Evolutionary conservation across 2,797 vertebrate genomes (phyloP), one percentile per base, ranked within the genome.

Genomic region (Hyperoplus immaculatus): DNA sequence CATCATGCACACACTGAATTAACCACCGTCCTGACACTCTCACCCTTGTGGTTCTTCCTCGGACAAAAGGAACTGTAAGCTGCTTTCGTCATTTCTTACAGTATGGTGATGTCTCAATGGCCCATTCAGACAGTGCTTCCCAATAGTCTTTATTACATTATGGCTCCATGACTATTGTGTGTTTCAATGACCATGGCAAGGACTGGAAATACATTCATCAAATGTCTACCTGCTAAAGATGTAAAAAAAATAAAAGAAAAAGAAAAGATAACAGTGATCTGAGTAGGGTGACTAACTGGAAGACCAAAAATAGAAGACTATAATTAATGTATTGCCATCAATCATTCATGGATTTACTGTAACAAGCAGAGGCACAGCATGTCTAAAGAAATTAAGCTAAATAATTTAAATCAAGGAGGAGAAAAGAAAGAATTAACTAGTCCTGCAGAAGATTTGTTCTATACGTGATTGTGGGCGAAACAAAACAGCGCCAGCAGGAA

Each of bases 301-400:
- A 42, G 66, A 56, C 73, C 83, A 83, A 86, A 51, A 88, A 88
- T 88, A 88, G 86, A 75, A 21, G 13, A 6, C 49, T 51, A 81
- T 90, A 81, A 92, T 89, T 90, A 73, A 90, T 92, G 70, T 88
- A 91, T 83, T 50, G 47, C 36, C 50, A 64, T 91, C 60, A 91
- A 91, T 88, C 55, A 88, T 93, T 87, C 69, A 90, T 89, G 74
- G 72, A 42, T 85, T 86, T 90, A 91, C 87, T 83, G 75, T 88
- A 87, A 89, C 85, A 82, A 85, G 81, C 80, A 46, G 66, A 82
- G 59, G 77, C 89, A 74, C 84, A 86, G 87, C 83, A 68, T 75
- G 83, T 80, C 63, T 76, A 89, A 87, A 87, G 86, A 91, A 93
- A 93, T 86, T 81, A 47, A 45, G 69, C 50, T 92, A 69, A 91